A percentile compares a stretch with the other conserved stretches of the same genome.
Conservation (phyloP, 2,113 vertebrate genomes). For the Electrona antarctica region DNA sequence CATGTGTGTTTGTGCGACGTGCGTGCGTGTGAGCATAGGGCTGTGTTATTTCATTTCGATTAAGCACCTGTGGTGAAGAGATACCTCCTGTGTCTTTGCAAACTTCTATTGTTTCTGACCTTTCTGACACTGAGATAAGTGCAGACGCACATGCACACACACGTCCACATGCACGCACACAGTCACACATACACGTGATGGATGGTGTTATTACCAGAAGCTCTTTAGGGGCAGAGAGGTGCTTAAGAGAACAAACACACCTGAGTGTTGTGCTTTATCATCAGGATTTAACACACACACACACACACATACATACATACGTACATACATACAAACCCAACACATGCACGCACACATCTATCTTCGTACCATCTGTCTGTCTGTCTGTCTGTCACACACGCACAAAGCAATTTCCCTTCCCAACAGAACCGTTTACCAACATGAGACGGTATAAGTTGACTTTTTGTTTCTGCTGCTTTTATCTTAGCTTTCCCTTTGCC, state of each 20-base stretch:
- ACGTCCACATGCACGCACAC: background rate
- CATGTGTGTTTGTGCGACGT: background rate
- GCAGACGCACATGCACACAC: constrained; percentile 7
- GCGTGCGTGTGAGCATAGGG: constrained; percentile 17
- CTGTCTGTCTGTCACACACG: background rate
- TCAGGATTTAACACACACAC: constrained; percentile 55
- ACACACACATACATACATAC: constrained; percentile 5
- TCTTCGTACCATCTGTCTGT: background rate
- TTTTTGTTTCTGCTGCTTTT: constrained; percentile 29
- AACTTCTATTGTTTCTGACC: constrained; percentile 64
- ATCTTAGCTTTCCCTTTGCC: constrained; percentile 38
- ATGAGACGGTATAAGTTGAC: constrained; percentile 12
- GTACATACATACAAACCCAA: constrained; percentile 27
- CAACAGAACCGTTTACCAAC: constrained; percentile 46
- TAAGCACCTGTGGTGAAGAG: constrained; percentile 54
- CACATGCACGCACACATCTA: background rate
- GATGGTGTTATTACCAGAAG: constrained; percentile 79
- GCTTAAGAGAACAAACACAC: constrained; percentile 77
- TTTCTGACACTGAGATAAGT: constrained; percentile 38
- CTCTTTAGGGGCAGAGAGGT: constrained; percentile 76
- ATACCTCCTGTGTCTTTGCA: constrained; percentile 54
- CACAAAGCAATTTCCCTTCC: background rate
- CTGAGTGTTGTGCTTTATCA: constrained; percentile 73
- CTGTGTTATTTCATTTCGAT: constrained; percentile 40
- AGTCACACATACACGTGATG: constrained; percentile 60